These are phyloP conservation scores for Flexamia atlantica DNA, from an alignment of 2,888 invertebrate species.

Conservation along the genomic window DNA sequence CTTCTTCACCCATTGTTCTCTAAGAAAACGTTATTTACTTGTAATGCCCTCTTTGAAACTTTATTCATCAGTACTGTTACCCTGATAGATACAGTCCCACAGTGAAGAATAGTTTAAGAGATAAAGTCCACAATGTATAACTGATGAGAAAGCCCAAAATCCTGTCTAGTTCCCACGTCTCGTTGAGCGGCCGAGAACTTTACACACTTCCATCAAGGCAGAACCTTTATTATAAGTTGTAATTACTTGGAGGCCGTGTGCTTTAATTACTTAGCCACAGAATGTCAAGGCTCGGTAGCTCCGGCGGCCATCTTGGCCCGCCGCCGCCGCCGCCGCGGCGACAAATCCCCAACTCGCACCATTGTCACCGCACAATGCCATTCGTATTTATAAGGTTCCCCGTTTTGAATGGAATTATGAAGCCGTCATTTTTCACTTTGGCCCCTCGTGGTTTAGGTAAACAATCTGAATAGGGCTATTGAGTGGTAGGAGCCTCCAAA, in stretches of 20 bases:
- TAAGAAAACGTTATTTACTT: no score
- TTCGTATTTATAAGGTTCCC: slow-evolving; percentile 48
- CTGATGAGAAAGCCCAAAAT: no score
- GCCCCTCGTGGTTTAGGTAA: slow-evolving; percentile 42
- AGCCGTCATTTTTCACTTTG: slow-evolving; percentile 39
- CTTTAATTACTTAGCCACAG: slow-evolving; percentile 36
- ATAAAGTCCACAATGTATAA: no score
- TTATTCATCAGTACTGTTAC: no score
- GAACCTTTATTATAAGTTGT: slow-evolving; percentile 44
- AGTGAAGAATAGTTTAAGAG: no score
- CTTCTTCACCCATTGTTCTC: no score
- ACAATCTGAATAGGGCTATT: slow-evolving; percentile 31
- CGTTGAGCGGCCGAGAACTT: slow-evolving; percentile 6
- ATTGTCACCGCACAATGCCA: slow-evolving; percentile 45
- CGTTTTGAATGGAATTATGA: slow-evolving; percentile 47
- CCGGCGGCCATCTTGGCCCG: slow-evolving; percentile 14
- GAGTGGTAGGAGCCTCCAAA: neutral
- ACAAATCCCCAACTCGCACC: slow-evolving; percentile 34
- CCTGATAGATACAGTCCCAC: no score
- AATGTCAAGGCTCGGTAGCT: slow-evolving; percentile 41
- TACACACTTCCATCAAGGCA: slow-evolving; percentile 33
- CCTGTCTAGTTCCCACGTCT: no score
- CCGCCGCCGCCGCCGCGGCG: neutral
- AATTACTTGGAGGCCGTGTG: slow-evolving; percentile 26
- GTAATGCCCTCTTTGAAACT: no score